Base-by-base conservation (phyloP, 2,888 invertebrate genomes). In the Bhutanitis thaidina region DNA sequence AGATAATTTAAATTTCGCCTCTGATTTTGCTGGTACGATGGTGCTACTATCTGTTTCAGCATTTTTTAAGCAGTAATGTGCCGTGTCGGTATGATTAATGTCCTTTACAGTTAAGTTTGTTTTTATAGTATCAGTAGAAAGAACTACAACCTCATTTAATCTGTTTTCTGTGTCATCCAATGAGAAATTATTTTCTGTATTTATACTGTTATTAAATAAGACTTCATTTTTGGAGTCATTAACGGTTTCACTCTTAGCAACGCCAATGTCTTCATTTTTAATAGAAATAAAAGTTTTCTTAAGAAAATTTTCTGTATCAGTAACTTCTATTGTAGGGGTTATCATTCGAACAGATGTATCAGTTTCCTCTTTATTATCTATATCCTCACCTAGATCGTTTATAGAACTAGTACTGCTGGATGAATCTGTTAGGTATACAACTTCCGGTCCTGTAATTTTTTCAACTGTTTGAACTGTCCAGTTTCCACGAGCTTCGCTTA, bases 361-460 rank as follows among this genome's bases (percentile, higher is more conserved):
- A 35, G 84, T 84, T 58, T 90, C 87, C 44, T 85, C 75, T 1
- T 74, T 78, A 52, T 90, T 86, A 52, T 80, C 81, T 27, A 70
- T 73, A 43, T 88, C 89, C 47, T 91, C 91, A 38, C 86, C 81
- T 40, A 77, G 67, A 55, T 93, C 92, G 64, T 91, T 84, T 49
- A 91, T 65, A 55, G 92, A 92, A 61, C 92, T 92, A 10, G 91
- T 90, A 62, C 92, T 92, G 57, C 91, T 92, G 4, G 93, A 93
- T 12, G 92, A 91, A 59, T 93, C 93, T 50, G 93, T 93, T 38
- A 94, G 80, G 72, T 91, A 94, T 1, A 94, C 93, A 9, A 94
- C 74, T 78, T 94, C 94, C 16, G 93, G 93, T 3, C 91, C 92
- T 41, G 90, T 85, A 54, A 91, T 80, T 69, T 90, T 85, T 56